Base-by-base conservation (phyloP, 2,888 invertebrate species). In the Spialia ferax region DNA sequence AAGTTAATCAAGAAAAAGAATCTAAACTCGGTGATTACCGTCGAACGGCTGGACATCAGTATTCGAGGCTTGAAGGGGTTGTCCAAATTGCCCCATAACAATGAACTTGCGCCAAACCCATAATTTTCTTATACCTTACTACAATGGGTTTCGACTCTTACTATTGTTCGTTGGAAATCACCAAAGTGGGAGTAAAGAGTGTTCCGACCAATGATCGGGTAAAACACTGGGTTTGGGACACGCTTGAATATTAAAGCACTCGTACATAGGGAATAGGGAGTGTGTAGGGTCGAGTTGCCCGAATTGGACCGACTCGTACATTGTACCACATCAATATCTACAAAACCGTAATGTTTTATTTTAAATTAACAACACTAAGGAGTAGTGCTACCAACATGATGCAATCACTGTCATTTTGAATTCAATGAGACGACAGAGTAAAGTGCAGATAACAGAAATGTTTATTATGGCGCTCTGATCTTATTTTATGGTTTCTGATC, bases 51-150 rank as follows among this genome's bases (percentile, higher is more conserved):
- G 63, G 22, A 63, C 63, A 56, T 56, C 45, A 63, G 63, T 48
- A 56, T 64, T 56, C 56, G 54, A 26, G 15, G 42, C 20, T 22
- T 20, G 63, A 55, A 64, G 35, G 64, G 64, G 64, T 64, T 64
- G 48, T 32, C 64, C 56, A 64, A 64, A 64, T 64, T 64, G 50
- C 64, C 56, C 29, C 48, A 15, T 29, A 56, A 64, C 56, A 64
- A 64, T 63, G 29, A 42, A 55, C 18, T 54, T 54, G 63, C 42
- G 55, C 29, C 63, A 20, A 63, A 63, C 63, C 63, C 20, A n/a
- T 63, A 63, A 55, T 63, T 63, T 55, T 23, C 63, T 23, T 42
- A 18, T 55, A 18, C 20, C 42, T 38, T 54, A 26, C 26, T 26
- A 54, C 54, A 54, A 54, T 54, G 56, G 29, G 56, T 20, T 38